phyloP scores from a whole-genome alignment of 2,888 invertebrate species.

The Cyclophora punctaria region DNA sequence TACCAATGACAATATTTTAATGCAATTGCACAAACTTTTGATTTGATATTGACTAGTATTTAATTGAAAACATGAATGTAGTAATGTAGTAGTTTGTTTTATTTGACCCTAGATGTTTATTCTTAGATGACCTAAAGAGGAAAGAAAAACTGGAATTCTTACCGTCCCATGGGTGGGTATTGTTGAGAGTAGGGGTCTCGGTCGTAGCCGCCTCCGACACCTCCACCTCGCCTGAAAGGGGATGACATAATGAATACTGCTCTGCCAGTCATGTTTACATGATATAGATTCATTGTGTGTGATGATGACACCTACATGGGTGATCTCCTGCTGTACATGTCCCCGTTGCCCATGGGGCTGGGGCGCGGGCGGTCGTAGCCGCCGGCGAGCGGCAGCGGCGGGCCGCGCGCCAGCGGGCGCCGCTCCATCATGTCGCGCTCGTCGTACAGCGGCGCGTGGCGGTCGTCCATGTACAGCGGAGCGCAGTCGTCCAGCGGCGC shows the following conservation, averaged over 20 bases:
- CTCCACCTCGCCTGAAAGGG: conserved; percentile 54
- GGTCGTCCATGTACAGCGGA: conserved; percentile 35
- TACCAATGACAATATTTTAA: too few species aligned
- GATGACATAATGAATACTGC: too few species aligned
- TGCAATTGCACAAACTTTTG: too few species aligned
- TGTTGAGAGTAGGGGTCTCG: conserved; percentile 66
- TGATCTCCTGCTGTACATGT: conserved; percentile 69
- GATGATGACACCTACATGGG: conserved; percentile 45
- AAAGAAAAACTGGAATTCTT: conserved; percentile 24
- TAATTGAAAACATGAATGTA: too few species aligned
- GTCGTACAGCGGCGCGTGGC: conserved; percentile 55
- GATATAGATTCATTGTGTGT: too few species aligned
- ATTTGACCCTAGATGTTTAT: too few species aligned
- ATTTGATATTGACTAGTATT: too few species aligned
- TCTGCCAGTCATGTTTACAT: too few species aligned
- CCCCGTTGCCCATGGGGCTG: conserved; percentile 55
- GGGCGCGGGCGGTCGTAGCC: conserved; percentile 52
- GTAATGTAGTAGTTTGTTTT: too few species aligned
- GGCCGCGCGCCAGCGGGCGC: conserved; percentile 35
- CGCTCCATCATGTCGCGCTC: conserved; percentile 57
- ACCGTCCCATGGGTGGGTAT: conserved; percentile 70
- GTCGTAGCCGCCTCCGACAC: conserved; percentile 59
- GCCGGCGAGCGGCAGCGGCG: conserved; percentile 36
- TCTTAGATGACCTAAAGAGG: too few species aligned
- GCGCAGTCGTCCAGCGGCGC: conserved; percentile 15